Base-by-base conservation (phyloP, 2,113 vertebrate genomes). In the Zonotrichia leucophrys region DNA sequence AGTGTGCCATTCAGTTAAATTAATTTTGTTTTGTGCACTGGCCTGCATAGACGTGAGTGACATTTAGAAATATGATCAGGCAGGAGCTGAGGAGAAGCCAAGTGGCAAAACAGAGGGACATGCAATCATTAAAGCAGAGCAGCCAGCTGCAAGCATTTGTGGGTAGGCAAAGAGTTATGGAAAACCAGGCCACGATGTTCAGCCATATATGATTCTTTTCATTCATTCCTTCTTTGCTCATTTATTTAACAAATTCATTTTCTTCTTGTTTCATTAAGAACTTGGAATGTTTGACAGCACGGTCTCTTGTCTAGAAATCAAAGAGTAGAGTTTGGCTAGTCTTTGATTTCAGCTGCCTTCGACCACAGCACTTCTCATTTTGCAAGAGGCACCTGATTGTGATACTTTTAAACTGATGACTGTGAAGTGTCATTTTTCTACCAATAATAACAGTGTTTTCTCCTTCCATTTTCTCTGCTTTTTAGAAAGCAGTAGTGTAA, bases 1-100 rank as follows among this genome's bases (percentile, higher is more conserved):
- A 98, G 95, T 64, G 39, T 88, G 95, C 94, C 79, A 52, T 97
- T 97, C 95, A 97, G 96, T 97, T 96, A 98, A 98, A 98, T 98
- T 98, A 98, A 98, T 98, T 98, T 97, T 97, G 97, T 92, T 98
- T 98, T 98, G 97, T 96, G 94, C 96, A 94, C 86, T 97, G 96
- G 97, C 83, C 95, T 98, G 95, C 95, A 82, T 89, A 97, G 97
- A 96, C 2, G 4, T 98, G 96, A 97, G 89, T 97, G 98, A 97
- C 97, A 97, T 97, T 97, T 97, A 52, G 35, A 97, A 98, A 98
- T 97, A 95, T 20, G 84, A 97, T 97, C 92, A 83, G 95, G 92
- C 96, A 96, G 96, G 78, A 96, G 68, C 87, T 91, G 77, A 96
- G 93, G 70, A 87, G 64, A 96, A 97, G 92, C 95, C 92, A 96